These are phyloP conservation scores for Poeciliopsis turneri DNA, from an alignment of 2,797 vertebrate genomes.

Conservation along the genomic window DNA sequence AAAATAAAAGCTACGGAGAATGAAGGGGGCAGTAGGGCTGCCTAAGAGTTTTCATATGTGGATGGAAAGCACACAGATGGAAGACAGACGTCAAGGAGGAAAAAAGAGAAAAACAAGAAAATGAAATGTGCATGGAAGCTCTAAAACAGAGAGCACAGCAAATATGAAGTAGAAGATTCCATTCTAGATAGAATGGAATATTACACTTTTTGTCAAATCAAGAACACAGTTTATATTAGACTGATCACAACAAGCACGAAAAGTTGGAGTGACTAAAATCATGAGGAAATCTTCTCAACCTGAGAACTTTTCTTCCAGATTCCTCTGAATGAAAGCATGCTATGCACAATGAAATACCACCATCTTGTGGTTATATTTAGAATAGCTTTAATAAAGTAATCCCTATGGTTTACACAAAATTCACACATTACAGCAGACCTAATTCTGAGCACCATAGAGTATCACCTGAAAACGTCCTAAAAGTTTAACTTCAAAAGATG, in stretches of 20 bases:
- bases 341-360: constrained; percentile 62
- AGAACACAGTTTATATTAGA: background rate
- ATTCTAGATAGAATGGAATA: constrained; percentile 17
- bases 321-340: constrained; percentile 11
- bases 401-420: background rate
- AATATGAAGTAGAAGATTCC: background rate
- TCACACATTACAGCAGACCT: background rate
- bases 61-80: constrained; percentile 54
- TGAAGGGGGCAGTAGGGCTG: background rate
- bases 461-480: background rate
- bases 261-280: constrained; percentile 43
- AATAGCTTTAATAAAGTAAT: constrained; percentile 5
- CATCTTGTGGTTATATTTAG: constrained; percentile 68
- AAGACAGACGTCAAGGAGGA: constrained; percentile 33
- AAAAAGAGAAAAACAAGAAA: constrained; percentile 22
- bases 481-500: background rate
- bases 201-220: constrained; percentile 25
- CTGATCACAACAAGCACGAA: constrained; percentile 8
- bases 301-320: constrained; percentile 22
- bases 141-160: constrained; percentile 1
- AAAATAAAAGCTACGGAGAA: background rate
- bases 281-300: constrained; percentile 38
- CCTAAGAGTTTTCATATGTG: constrained; percentile 57
- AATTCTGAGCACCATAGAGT: background rate
- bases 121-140: constrained; percentile 9